Conservation (phyloP, 2,797 vertebrate species). For the Meda fulgida region DNA sequence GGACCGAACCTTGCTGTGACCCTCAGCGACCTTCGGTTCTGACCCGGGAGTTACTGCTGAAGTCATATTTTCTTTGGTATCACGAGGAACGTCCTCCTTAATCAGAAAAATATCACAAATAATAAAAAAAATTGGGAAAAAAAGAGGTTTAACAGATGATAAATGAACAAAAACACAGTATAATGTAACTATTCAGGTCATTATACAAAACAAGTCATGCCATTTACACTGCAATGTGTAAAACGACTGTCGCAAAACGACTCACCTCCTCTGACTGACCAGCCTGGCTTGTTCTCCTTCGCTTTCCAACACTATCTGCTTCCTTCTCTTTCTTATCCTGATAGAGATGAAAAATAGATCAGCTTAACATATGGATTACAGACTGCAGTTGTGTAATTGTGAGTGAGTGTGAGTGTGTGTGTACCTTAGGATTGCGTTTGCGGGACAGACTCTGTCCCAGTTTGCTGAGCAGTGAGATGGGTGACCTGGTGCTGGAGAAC, state of each 20-base stretch:
- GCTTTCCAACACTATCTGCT: conserved; percentile 81
- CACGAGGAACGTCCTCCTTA: conserved; percentile 77
- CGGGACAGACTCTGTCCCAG: conserved; percentile 88
- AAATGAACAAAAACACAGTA: background rate
- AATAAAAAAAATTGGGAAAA: background rate
- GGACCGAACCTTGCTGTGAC: conserved; percentile 87
- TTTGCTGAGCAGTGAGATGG: conserved; percentile 90
- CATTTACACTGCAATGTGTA: no score
- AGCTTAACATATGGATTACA: background rate
- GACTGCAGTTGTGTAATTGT: background rate
- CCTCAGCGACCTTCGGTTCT: conserved; percentile 66
- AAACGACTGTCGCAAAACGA: background rate
- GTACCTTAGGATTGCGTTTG: conserved; percentile 90
- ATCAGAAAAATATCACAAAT: background rate
- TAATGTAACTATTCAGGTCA: background rate
- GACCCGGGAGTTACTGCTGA: conserved; percentile 71
- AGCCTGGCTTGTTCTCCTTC: conserved; percentile 80
- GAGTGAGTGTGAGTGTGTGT: conserved; percentile 1
- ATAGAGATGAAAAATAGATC: conserved; percentile 9
- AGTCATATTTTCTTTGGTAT: conserved; percentile 70
- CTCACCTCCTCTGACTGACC: conserved; percentile 82
- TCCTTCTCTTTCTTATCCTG: conserved; percentile 86
- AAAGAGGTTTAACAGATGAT: background rate
- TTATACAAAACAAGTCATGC: no score
- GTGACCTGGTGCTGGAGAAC: conserved; percentile 83